Conservation (phyloP, 2,113 vertebrate species). For the Esox niger region DNA sequence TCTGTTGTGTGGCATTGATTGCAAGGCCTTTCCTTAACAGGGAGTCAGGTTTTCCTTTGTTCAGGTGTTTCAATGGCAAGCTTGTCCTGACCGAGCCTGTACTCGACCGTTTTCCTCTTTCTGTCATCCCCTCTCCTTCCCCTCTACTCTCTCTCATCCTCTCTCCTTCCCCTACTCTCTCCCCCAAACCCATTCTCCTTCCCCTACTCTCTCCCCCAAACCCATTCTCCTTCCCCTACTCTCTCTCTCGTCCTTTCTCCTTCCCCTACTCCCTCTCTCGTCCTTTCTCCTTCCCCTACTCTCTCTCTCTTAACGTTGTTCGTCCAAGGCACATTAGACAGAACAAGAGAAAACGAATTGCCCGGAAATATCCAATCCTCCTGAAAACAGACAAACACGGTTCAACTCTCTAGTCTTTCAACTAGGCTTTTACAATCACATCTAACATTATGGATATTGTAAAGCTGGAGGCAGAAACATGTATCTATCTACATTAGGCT, state of each 20-base stretch:
- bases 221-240: not conserved
- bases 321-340: conserved; percentile 46
- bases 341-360: conserved; percentile 24
- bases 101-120: no score
- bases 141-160: conserved; percentile 20
- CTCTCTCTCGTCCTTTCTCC: not conserved
- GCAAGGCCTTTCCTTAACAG: no score
- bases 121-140: conserved; percentile 3
- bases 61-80: no score
- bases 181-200: no score
- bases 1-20: no score
- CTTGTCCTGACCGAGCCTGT: no score
- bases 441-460: no score
- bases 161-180: not conserved
- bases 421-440: not conserved
- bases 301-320: conserved; percentile 59
- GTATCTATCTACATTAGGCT: conserved; percentile 3
- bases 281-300: not conserved
- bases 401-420: not conserved
- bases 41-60: no score
- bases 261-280: not conserved
- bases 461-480: conserved; percentile 4
- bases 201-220: not conserved
- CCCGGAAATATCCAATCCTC: not conserved
- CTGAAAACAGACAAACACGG: not conserved